phyloP scores from a whole-genome alignment of 2,113 vertebrate species.

The Tychaedon coryphoeus region DNA sequence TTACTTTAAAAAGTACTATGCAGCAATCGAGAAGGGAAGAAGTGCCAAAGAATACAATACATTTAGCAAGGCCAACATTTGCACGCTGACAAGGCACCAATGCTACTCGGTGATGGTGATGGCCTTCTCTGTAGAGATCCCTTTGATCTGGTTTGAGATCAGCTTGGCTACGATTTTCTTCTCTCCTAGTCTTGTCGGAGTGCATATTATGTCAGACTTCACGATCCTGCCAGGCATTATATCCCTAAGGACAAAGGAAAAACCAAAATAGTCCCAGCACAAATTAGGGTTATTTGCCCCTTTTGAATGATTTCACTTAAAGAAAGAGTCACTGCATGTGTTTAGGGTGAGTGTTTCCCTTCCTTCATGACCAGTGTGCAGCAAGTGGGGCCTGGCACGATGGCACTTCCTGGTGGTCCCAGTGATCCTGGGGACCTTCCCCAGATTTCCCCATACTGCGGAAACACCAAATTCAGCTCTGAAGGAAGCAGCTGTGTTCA shows the following conservation, averaged over 20 bases:
- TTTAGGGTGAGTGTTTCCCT: background rate
- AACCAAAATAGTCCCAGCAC: background rate
- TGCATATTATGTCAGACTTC: conserved; percentile 62
- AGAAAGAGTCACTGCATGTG: accelerated
- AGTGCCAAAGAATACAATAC: accelerated
- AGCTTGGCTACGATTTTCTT: conserved; percentile 68
- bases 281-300: background rate
- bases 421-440: background rate
- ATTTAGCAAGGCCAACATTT: background rate
- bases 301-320: background rate
- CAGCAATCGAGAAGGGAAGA: background rate
- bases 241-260: conserved; percentile 19
- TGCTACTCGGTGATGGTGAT: conserved; percentile 26
- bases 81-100: accelerated
- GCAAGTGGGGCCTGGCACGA: accelerated
- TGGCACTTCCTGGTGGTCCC: background rate
- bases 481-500: background rate
- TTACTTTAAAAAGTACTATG: background rate
- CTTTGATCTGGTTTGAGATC: conserved; percentile 59
- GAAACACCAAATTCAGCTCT: background rate
- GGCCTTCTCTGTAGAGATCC: conserved; percentile 56
- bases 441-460: accelerated
- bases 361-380: background rate
- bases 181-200: conserved; percentile 30
- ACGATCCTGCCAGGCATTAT: conserved; percentile 54